Base-by-base conservation (phyloP, 2,113 vertebrate species). In the Myiagra hebetior region DNA sequence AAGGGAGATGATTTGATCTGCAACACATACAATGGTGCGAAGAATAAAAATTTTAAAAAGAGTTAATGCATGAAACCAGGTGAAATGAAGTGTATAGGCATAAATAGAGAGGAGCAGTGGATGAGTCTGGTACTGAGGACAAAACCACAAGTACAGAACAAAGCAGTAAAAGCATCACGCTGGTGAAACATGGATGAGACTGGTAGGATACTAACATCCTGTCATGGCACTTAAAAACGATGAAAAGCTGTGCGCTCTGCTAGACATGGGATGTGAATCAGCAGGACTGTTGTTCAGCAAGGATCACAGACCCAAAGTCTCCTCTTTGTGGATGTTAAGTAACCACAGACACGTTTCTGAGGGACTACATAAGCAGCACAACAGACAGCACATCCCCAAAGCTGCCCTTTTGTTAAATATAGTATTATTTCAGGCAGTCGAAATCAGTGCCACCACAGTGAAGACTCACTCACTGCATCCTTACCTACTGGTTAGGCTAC, bases 331-430 rank as follows among this genome's bases (percentile, higher is more conserved):
- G 56, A 28, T 9, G 1, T 35, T 55, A 37, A 59, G 46, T 42
- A 55, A 49, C 24, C 20, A 16, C 52, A 53, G 11, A 31, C 14
- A 11, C 0, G 0, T 37, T 53, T 78, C 16, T 39, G 30, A 55
- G 22, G 46, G 10, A 44, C 21, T 60, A 10, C 21, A 13, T 35
- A 59, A 35, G 55, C 5, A 5, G 35, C 52, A 64, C 47, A 91
- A 35, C 14, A 80, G 49, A 57, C 5, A 86, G 22, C 62, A 39
- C 2, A 3, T n/a, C 37, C 22, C 15, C 55, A 80, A 4, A 68
- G 13, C 46, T 83, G 23, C 15, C 19, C 33, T 14, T 23, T 84
- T 46, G 3, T 27, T 41, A 39, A 70, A 63, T 10, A 81, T 22
- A 56, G 63, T 73, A 81, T 57, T 18, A 8, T 57, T 77, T 18